Percentiles rank a stretch among this genome's conserved stretches.
Conservation (phyloP, 2,888 invertebrate species). For the Heliothis peltigera region DNA sequence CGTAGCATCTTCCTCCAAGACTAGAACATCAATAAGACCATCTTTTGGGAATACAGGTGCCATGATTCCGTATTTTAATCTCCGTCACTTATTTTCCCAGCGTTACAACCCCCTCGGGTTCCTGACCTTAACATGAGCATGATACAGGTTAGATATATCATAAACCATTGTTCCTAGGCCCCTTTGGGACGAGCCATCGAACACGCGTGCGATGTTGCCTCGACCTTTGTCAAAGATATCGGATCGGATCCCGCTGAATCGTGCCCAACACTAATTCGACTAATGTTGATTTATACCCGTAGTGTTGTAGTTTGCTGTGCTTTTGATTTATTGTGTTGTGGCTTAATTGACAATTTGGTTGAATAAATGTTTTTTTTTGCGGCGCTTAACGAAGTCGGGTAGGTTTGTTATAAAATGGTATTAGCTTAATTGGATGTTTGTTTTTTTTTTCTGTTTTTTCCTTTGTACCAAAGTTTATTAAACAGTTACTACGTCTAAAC, state of each 20-base stretch:
- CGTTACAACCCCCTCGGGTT: neutral
- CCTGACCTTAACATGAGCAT: neutral
- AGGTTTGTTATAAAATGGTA: neutral
- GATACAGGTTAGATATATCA: neutral
- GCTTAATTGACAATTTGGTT: neutral
- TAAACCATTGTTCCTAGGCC: neutral
- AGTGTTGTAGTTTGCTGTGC: conserved; percentile 1
- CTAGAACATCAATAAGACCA: too few species aligned
- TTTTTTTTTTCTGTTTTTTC: too few species aligned
- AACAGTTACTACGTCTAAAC: too few species aligned
- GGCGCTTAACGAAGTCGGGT: neutral
- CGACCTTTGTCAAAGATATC: conserved; percentile 42
- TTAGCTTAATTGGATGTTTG: too few species aligned
- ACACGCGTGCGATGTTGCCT: conserved; percentile 10
- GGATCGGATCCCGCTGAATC: conserved; percentile 29
- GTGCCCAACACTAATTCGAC: conserved; percentile 10
- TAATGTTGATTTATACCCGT: conserved; percentile 21
- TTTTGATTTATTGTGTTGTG: neutral
- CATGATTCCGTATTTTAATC: neutral
- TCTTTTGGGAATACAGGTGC: neutral
- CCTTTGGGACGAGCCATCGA: conserved; percentile 14
- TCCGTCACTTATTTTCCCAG: neutral
- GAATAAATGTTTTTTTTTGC: neutral
- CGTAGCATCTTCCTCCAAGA: too few species aligned
- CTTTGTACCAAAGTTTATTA: too few species aligned